These are phyloP conservation scores for Dendrocincla tyrannina DNA, from an alignment of 2,797 vertebrate species.

Conservation along the genomic window DNA sequence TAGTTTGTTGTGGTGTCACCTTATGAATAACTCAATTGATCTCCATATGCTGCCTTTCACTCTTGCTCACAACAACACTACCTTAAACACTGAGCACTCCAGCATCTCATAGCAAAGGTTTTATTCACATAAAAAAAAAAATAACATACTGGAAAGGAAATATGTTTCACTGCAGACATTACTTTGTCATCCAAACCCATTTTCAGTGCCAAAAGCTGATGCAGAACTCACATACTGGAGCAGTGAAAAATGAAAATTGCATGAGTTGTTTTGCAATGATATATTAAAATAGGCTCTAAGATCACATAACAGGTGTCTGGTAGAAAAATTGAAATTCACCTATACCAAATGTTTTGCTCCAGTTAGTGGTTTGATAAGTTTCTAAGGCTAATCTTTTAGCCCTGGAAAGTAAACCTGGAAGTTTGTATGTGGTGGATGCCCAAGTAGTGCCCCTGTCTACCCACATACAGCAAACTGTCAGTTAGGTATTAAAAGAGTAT, in stretches of 20 bases:
- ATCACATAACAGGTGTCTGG: background rate
- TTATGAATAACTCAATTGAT: constrained; percentile 67
- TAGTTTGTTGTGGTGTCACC: constrained; percentile 32
- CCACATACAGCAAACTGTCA: background rate
- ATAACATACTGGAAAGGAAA: constrained; percentile 20
- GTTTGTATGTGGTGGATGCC: background rate
- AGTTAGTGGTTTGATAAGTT: background rate
- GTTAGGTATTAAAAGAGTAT: background rate
- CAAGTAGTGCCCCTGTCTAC: accelerated
- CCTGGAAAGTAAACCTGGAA: background rate
- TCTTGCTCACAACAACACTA: constrained; percentile 42
- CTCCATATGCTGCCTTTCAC: constrained; percentile 57
- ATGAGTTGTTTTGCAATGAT: background rate
- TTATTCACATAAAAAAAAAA: constrained; percentile 18
- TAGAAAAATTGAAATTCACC: background rate
- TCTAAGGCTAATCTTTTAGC: background rate
- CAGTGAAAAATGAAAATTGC: background rate
- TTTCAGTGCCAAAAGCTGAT: constrained; percentile 41
- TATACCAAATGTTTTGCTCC: background rate
- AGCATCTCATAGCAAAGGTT: constrained; percentile 31
- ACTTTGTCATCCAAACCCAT: constrained; percentile 36
- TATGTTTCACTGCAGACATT: constrained; percentile 13
- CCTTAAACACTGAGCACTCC: constrained; percentile 31
- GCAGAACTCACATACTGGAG: background rate
- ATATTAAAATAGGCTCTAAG: background rate